phyloP scores from a whole-genome alignment of 1,140 invertebrate genomes.

The Drosophila eugracilis region DNA sequence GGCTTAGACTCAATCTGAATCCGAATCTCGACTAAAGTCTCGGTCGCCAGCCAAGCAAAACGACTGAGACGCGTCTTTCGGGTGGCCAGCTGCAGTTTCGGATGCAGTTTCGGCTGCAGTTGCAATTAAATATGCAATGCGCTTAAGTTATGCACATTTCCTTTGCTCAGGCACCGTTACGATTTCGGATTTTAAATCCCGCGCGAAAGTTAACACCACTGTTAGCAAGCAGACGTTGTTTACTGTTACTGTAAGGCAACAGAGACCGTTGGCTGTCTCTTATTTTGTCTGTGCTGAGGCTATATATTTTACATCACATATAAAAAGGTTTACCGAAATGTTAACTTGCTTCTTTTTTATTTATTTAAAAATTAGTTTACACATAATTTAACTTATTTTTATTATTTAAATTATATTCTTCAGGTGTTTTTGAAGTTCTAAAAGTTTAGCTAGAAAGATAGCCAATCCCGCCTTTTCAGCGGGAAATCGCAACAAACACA shows the following conservation, averaged over 20 bases:
- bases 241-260: slow-evolving; percentile 9
- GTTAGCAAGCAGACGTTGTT: slow-evolving; percentile 8
- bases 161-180: slow-evolving; percentile 78
- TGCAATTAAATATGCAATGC: slow-evolving; percentile 76
- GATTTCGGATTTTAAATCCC: slow-evolving; percentile 46
- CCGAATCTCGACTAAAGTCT: slow-evolving; percentile 29
- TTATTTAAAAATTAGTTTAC: neutral
- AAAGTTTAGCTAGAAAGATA: neutral
- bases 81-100: slow-evolving; percentile 39
- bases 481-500: neutral
- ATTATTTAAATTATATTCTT: neutral
- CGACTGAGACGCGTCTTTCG: slow-evolving; percentile 59
- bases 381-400: neutral
- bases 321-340: too few species aligned
- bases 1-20: slow-evolving; percentile 35
- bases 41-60: slow-evolving; percentile 68
- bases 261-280: neutral
- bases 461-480: neutral
- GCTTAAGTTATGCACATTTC: slow-evolving; percentile 81
- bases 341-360: too few species aligned
- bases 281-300: neutral
- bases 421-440: neutral
- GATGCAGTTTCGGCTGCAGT: slow-evolving; percentile 27
- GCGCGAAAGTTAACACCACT: slow-evolving; percentile 62
- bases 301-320: too few species aligned